Base-by-base conservation (phyloP, 2,888 invertebrate species). In the Tenthredo amoena region DNA sequence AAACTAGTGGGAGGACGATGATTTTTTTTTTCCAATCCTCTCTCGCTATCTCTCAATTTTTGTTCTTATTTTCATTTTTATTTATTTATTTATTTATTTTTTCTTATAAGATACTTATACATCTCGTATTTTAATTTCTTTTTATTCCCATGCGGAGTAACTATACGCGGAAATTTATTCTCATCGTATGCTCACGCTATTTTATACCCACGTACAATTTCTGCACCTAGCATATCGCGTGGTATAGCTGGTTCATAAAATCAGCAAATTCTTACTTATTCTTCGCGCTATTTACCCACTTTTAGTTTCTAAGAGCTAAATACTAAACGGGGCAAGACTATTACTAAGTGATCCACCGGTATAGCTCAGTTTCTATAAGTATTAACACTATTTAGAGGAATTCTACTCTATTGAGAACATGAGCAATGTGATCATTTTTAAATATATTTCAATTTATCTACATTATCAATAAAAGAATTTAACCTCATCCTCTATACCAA, bases 1-100 rank as follows among this genome's bases (percentile, higher is more conserved):
- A 92, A 92, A 92, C 92, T 90, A 90, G 83, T 71, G 83, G 83
- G 83, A 83, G 68, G 83, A 81, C 62, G 50, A 50, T 10, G 37
- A 40, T n/a, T 31, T 55, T 37, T 34, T 79, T 21, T 79, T 62
- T 81, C 21, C 62, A 34, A 50, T 40, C 37, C n/a, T 58, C 15
- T 58, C 50, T 62, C n/a, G 26, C n/a, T 58, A 37, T 58, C 31
- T 58, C 74, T 81, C 58, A 37, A n/a, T 81, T 40, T 40, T 81
- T 58, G 21, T 62, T 81, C 18, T 21, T 58, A 40, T 58, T 62
- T 81, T 40, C 62, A 37, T 62, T 62, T 37, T 81, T 62, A 37
- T 37, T 37, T 6, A 12, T 81, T 40, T 62, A 3, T 40, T 21
- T 47, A 26, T 55, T 34, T 18, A 43, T 43, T 74, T 43, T 43